phyloP scores from a whole-genome alignment of 2,888 invertebrate genomes.

The Thyatira batis region DNA sequence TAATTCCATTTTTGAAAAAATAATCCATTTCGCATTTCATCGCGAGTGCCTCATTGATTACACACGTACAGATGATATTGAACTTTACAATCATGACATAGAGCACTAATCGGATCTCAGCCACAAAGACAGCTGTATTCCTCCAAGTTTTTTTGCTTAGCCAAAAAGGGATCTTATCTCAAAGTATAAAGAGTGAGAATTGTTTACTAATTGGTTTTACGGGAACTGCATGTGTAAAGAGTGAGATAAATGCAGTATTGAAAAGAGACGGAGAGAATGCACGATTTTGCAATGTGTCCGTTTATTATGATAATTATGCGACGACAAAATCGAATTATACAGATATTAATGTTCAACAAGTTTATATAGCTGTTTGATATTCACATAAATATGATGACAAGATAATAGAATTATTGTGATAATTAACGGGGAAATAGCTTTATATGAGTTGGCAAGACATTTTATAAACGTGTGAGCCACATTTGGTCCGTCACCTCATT shows the following conservation, averaged over 20 bases:
- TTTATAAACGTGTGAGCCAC: not conserved
- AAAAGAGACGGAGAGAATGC: constrained; percentile 54
- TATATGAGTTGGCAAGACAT: not conserved
- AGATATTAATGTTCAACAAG: constrained; percentile 33
- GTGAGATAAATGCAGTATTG: constrained; percentile 46
- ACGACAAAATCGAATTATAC: constrained; percentile 65
- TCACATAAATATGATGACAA: not conserved
- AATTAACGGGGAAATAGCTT: not conserved
- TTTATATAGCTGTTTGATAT: not conserved
- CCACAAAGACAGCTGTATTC: constrained; percentile 59
- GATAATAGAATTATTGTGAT: not conserved
- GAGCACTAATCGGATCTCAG: constrained; percentile 38
- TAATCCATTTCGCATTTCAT: constrained; percentile 81
- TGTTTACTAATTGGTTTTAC: constrained; percentile 65
- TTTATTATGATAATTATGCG: constrained; percentile 71
- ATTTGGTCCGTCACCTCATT: constrained; percentile 1
- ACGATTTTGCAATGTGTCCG: constrained; percentile 66
- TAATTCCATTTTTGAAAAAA: constrained; percentile 83
- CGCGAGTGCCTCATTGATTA: constrained; percentile 71
- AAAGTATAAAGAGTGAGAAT: constrained; percentile 51
- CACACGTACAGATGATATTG: constrained; percentile 30
- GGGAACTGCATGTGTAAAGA: constrained; percentile 62
- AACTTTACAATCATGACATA: constrained; percentile 37
- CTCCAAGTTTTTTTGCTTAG: constrained; percentile 48
- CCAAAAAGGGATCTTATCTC: constrained; percentile 60